Evolutionary conservation across 2,797 vertebrate species (phyloP), one percentile per base, ranked within the genome.

Genomic region (Bradypus variegatus): DNA sequence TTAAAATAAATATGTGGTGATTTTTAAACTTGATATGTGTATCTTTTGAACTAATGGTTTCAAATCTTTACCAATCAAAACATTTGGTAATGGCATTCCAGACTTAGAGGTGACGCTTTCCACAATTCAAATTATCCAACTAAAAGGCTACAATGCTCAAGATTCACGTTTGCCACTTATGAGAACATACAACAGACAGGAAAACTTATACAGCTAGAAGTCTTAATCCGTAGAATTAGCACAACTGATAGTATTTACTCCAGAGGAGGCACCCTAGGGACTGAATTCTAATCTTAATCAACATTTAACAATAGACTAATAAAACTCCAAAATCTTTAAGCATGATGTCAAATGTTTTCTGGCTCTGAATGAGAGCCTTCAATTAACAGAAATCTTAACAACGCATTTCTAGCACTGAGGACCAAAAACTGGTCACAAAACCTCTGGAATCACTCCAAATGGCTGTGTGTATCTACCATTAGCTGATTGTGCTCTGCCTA

Each of bases 291-390:
- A 91, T 62, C 60, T 77, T 91, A 89, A 92, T 64, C 86, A 90
- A 92, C 86, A 94, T n/a, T 72, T 64, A 78, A 79, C 31, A 91
- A 91, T 3, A 82, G 33, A 36, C 50, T 88, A 77, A 88, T 58
- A 62, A n/a, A 85, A 72, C 50, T 82, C 67, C 29, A 55, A 41
- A 70, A 95, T 27, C n/a, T 92, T 88, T 79, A 94, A 88, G 80
- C 25, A 91, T 33, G 75, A 86, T 53, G 62, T 78, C 86, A 80
- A 90, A 77, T 77, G 55, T 50, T 75, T 93, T 76, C 80, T 79
- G 19, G 62, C 41, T 89, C 86, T 86, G 73, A 85, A 62, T 29
- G 18, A 72, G 14, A 36, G 5, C 58, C 19, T 91, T 81, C 77
- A 81, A 82, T 89, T 50, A 82, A 55, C 15, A 94, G 50, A 81